Base-by-base conservation (phyloP, 2,888 invertebrate genomes). In the Xylophagus ater region DNA sequence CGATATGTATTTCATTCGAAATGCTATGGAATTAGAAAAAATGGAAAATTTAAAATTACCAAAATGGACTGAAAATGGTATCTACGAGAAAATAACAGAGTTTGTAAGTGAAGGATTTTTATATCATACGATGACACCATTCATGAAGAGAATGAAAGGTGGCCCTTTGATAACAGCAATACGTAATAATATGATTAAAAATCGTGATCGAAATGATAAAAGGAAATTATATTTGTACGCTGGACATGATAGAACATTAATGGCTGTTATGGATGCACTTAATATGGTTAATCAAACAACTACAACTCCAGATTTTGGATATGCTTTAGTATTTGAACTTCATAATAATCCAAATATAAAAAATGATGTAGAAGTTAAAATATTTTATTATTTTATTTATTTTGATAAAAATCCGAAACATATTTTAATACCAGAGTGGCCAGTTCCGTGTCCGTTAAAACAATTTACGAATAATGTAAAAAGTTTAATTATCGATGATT, bases 181-280 rank as follows among this genome's bases (percentile, higher is more conserved):
- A 36, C 60, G 73, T 25, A 54, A 66, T 4, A 65, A 72, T 28
- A 73, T 85, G 65, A 53, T 66, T 21, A 60, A 67, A 10, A 69
- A 65, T 10, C 58, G 57, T 2, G 42, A 52, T 14, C 55, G 50
- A 59, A 66, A 66, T 15, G 58, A 81, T 40, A 42, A 51, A 17
- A 55, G 50, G 59, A 67, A 67, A 14, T 58, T 81, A 41, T 69
- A 71, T 50, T 54, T 83, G 43, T 83, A 81, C 62, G 76, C 81
- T 0, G 82, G 71, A 0, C 87, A 88, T 58, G 87, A 88, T 59
- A 66, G 81, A 7, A 83, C 80, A 1, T 60, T 87, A 13, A 77
- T 83, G 3, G 74, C 75, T 39, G 52, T 83, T 41, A 69, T 84
- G 62, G 68, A 76, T 38, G 71, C 80, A 10, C 68, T 88, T 48